Evolutionary conservation across 2,113 vertebrate genomes (phyloP).

Genomic region (Phylloscopus trochilus): DNA sequence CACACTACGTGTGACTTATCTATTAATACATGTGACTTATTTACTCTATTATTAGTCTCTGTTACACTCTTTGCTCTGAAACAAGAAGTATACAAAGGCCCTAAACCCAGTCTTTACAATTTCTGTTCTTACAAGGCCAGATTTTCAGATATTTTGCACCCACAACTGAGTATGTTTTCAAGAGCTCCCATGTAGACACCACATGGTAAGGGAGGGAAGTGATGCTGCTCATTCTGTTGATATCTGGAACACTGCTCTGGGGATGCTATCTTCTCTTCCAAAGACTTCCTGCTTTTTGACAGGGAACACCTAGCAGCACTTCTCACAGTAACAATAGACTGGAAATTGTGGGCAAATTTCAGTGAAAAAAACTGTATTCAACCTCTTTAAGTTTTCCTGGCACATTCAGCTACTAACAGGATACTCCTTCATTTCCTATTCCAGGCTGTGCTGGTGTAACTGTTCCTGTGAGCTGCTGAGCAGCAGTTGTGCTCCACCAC

Average conservation of each 20-base stretch:
- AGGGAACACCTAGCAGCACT: not conserved
- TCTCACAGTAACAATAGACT: not conserved
- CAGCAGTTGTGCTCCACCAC: slow-evolving; percentile 21
- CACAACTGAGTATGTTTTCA: not conserved
- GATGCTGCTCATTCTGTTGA: not conserved
- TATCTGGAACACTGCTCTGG: not conserved
- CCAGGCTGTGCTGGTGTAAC: not conserved
- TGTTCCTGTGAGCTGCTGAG: not conserved
- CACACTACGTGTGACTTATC: not conserved
- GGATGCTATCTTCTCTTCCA: not conserved
- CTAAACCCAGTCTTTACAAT: not conserved
- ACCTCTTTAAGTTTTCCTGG: not conserved
- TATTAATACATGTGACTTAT: not conserved
- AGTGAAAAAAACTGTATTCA: not conserved
- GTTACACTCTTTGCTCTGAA: not conserved
- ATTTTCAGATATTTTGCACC: not conserved
- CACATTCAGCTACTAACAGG: not conserved
- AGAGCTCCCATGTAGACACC: not conserved
- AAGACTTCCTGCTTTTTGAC: not conserved
- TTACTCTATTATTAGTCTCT: not conserved
- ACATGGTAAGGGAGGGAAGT: accelerated
- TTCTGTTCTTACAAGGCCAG: not conserved
- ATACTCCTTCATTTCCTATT: not conserved
- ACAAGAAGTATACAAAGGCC: not conserved
- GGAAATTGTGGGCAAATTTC: not conserved